Conservation (phyloP, 2,797 vertebrate genomes). For the Adelosebastes latens region DNA sequence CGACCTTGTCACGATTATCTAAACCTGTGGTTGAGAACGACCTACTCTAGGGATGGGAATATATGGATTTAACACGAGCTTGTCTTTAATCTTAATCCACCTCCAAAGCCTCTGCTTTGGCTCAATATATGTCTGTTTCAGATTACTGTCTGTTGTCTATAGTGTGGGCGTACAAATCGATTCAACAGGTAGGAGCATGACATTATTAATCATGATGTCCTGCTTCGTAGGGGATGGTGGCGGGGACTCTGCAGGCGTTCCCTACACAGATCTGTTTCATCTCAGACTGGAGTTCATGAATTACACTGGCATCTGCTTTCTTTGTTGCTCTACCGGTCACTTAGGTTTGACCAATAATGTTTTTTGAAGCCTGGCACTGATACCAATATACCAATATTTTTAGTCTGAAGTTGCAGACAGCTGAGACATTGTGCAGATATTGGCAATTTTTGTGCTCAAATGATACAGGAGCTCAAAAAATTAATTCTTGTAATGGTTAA, state of each 20-base stretch:
- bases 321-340: conserved; percentile 3
- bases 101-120: conserved; percentile 2
- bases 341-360: conserved; percentile 11
- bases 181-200: conserved; percentile 37
- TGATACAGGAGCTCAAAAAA: not conserved
- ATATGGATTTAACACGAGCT: conserved; percentile 20
- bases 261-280: conserved; percentile 32
- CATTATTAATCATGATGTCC: conserved; percentile 54
- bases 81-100: conserved; percentile 35
- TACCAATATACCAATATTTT: conserved; percentile 2
- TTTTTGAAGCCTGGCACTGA: conserved; percentile 23
- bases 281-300: conserved; percentile 27
- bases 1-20: conserved; percentile 45
- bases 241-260: conserved; percentile 14
- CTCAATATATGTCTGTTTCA: not conserved
- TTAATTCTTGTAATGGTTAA: not conserved
- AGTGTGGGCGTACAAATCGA: conserved; percentile 17
- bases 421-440: conserved; percentile 24
- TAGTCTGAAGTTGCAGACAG: conserved; percentile 2
- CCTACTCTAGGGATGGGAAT: conserved; percentile 12
- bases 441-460: not conserved
- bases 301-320: conserved; percentile 28
- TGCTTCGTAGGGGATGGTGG: conserved; percentile 4
- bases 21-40: conserved; percentile 6
- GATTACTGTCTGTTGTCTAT: conserved; percentile 19